Evolutionary conservation across 2,888 invertebrate species (phyloP).

Genomic region (Criorhina ranunculi): DNA sequence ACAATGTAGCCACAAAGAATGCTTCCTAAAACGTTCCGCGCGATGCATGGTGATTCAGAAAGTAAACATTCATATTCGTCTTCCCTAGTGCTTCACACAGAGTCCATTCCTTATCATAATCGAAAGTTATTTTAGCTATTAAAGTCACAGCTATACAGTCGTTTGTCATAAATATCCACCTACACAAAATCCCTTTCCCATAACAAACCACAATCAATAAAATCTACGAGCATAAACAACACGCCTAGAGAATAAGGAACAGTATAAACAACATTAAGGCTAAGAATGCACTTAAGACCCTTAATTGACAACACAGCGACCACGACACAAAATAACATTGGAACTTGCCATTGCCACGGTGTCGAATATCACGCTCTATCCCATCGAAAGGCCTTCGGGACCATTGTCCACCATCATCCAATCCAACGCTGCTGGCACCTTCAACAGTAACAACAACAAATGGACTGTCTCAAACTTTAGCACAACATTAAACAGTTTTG

Average conservation of each 20-base stretch:
- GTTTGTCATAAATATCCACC: no score
- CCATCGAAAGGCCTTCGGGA: slow-evolving; percentile 17
- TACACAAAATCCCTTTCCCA: not conserved
- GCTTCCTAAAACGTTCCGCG: no score
- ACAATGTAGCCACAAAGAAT: no score
- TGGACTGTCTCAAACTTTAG: slow-evolving; percentile 57
- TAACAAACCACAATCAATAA: not conserved
- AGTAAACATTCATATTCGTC: no score
- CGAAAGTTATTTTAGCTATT: no score
- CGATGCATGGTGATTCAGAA: no score
- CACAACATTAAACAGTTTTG: slow-evolving; percentile 71
- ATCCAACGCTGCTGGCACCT: not conserved
- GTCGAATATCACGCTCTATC: slow-evolving; percentile 37
- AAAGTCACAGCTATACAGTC: no score
- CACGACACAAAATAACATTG: not conserved
- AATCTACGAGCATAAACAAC: slow-evolving; percentile 24
- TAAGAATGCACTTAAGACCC: slow-evolving; percentile 37
- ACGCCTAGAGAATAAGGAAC: slow-evolving; percentile 12
- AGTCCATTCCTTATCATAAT: no score
- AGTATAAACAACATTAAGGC: slow-evolving; percentile 29
- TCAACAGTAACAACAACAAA: slow-evolving; percentile 16
- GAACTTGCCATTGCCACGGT: slow-evolving; percentile 8
- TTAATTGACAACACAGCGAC: slow-evolving; percentile 21
- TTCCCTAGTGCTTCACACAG: no score
- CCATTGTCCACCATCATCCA: not conserved